Base-by-base conservation (phyloP, 2,113 vertebrate genomes). In the Phasianus colchicus region DNA sequence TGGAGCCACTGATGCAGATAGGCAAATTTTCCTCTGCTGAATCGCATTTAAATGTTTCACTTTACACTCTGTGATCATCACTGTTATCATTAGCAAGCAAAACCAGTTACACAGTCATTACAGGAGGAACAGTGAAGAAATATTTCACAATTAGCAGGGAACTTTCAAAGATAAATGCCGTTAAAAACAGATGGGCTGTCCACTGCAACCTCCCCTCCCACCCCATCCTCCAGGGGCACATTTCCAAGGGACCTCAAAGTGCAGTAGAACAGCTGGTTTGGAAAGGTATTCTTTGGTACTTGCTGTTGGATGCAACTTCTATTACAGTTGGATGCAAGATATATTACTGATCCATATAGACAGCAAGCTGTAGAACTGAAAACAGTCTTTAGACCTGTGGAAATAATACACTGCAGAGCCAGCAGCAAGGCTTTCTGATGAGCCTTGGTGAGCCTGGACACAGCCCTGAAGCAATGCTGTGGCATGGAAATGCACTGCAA, bases 191-290 rank as follows among this genome's bases (percentile, higher is more conserved):
- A 13, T 4, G 13, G 63, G 38, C 65, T 81, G 50, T 6, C 17
- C 27, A 12, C 34, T 43, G 64, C 66, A 77, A 86, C 81, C 60
- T 29, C n/a, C n/a, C 47, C 34, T 79, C 25, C 11, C 38, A 57
- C 19, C 30, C 22, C 36, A 21, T 64, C 60, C 55, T 67, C 54
- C 1, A 0, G 5, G 15, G 17, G 17, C 36, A 19, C 2, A 0
- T 61, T 91, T 83, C 40, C 60, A 58, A 67, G 72, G 21, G 48
- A 25, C 29, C 25, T 77, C 13, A 13, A 74, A 86, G 16, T 13
- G 11, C 48, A 55, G 3, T 5, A 50, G 25, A 24, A 6, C 45
- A 54, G 21, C 17, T 58, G 47, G 3, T 19, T 13, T 66, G 54
- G 58, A 91, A 93, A 82, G 24, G 13, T 6, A 7, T 22, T 27